A percentile compares a stretch with the other conserved stretches of the same genome.
phyloP scores from a whole-genome alignment of 2,797 vertebrate species.

The Carcharodon carcharias region DNA sequence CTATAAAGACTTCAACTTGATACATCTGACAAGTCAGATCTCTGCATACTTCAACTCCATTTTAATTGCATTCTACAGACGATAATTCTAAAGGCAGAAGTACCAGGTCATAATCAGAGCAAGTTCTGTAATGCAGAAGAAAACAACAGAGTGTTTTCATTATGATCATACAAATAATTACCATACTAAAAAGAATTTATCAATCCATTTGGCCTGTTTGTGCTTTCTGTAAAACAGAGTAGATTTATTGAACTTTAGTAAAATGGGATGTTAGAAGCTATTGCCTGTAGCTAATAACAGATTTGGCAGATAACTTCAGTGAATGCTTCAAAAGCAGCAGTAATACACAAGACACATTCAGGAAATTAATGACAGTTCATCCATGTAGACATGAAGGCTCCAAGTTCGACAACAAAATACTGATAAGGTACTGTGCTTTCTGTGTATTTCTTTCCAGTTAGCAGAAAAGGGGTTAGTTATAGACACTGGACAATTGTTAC shows the following conservation, averaged over 20 bases:
- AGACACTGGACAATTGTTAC: background rate
- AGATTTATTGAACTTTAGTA: background rate
- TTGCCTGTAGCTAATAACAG: conserved; percentile 22
- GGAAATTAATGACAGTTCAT: conserved; percentile 35
- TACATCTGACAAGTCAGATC: conserved; percentile 18
- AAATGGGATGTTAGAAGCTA: background rate
- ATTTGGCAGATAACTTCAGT: conserved; percentile 18
- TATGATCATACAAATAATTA: background rate
- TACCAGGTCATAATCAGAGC: background rate
- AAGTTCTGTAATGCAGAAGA: background rate
- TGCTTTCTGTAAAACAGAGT: background rate
- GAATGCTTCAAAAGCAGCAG: conserved; percentile 9
- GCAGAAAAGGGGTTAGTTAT: background rate
- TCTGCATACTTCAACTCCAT: background rate
- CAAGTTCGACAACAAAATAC: background rate
- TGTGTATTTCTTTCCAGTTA: background rate
- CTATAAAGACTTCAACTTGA: conserved; percentile 2
- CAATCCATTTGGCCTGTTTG: conserved; percentile 13
- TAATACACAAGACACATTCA: conserved; percentile 25
- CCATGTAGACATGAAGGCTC: conserved; percentile 16
- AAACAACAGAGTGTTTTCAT: conserved; percentile 5
- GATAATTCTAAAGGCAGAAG: background rate
- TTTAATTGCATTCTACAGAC: conserved; percentile 14
- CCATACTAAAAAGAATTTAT: background rate
- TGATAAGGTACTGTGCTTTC: background rate